phyloP scores from a whole-genome alignment of 1,140 invertebrate species.

The Drosophila burlai region DNA sequence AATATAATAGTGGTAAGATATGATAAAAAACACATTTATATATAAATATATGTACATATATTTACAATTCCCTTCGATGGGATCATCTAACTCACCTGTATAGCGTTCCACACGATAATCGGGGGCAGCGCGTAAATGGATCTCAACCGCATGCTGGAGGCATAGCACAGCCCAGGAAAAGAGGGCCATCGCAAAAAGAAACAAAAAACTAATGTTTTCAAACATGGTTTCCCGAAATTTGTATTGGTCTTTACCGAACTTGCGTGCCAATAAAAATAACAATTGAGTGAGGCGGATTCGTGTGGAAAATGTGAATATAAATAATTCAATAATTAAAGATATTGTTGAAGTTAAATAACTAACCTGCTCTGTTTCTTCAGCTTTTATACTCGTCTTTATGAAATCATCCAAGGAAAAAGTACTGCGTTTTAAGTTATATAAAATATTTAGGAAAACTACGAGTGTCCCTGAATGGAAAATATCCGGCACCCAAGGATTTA shows the following conservation, averaged over 20 bases:
- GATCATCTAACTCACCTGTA: not conserved
- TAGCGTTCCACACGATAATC: conserved; percentile 39
- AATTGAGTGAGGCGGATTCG: conserved; percentile 3
- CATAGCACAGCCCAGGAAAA: conserved; percentile 58
- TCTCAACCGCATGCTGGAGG: conserved; percentile 53
- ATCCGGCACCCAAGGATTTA: too few species aligned
- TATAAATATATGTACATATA: too few species aligned
- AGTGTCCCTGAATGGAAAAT: too few species aligned
- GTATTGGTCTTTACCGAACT: conserved; percentile 8
- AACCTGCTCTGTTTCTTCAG: not conserved
- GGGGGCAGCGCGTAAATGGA: conserved; percentile 1
- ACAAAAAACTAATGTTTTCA: conserved; percentile 60
- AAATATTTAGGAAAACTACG: too few species aligned
- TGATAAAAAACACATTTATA: too few species aligned
- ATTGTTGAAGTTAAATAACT: not conserved
- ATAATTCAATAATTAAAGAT: not conserved
- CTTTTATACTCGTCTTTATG: not conserved
- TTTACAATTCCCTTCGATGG: not conserved
- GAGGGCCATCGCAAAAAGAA: conserved; percentile 55
- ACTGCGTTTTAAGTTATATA: too few species aligned
- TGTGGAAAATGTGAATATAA: conserved; percentile 23
- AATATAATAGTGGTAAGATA: too few species aligned
- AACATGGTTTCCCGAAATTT: conserved; percentile 53
- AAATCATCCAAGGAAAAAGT: too few species aligned
- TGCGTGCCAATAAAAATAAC: conserved; percentile 30